Percentiles rank a stretch among this genome's conserved stretches.
Evolutionary conservation across 2,797 vertebrate species (phyloP).

Genomic region (Alfaro cultratus): DNA sequence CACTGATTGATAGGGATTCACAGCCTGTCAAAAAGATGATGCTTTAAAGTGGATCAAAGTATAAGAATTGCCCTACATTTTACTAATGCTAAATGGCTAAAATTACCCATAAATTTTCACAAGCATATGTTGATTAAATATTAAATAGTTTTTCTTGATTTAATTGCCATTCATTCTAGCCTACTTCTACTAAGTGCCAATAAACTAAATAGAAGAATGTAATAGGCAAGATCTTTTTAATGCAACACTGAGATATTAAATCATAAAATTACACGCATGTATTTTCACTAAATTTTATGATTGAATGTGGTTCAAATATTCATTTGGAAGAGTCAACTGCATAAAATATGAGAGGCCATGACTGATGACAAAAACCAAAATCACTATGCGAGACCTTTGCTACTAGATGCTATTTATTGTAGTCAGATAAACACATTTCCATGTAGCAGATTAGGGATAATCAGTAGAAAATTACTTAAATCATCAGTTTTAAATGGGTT

Average conservation of each 20-base stretch:
- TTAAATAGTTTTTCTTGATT: neutral
- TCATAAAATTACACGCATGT: neutral
- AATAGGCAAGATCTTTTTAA: neutral
- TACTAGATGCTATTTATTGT: neutral
- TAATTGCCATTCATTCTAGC: neutral
- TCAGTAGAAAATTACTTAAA: neutral
- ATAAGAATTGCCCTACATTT: neutral
- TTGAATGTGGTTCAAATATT: neutral
- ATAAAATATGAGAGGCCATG: neutral
- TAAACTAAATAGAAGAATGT: neutral
- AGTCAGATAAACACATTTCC: neutral
- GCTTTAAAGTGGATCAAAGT: neutral
- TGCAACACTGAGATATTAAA: neutral
- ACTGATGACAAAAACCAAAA: neutral
- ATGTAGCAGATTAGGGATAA: neutral
- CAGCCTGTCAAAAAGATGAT: neutral
- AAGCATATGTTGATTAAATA: neutral
- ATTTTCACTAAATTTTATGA: neutral
- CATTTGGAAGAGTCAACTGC: neutral
- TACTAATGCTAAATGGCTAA: neutral
- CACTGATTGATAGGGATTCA: neutral
- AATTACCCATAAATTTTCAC: neutral
- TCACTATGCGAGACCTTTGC: neutral
- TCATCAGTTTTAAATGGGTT: neutral
- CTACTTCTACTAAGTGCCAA: neutral